Evolutionary conservation across 2,888 invertebrate genomes (phyloP), one percentile per base, ranked within the genome.

Genomic region (Cenopis cana): DNA sequence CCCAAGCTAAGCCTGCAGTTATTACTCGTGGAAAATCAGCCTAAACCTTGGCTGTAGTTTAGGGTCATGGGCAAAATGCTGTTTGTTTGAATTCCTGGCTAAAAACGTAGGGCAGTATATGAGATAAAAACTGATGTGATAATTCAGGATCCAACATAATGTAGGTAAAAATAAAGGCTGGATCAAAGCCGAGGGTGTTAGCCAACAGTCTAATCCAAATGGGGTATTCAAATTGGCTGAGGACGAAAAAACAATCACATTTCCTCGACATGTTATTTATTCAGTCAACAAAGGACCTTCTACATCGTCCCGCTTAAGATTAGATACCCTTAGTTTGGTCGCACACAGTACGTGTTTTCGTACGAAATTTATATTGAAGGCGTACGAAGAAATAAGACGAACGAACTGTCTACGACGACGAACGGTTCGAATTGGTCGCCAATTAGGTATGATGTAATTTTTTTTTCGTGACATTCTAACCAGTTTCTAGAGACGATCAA

Each of bases 191-290:
- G 36, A 20, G 62, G 20, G 33, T 14, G 36, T 36, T 8, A 14
- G 62, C 24, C 24, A 36, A 52, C 20, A 36, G 24, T 36, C 36
- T 33, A 52, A 33, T 62, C 29, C 33, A 38, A 64, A 36, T 64
- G 24, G 38, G 38, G 14, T n/a, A 50, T 54, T 64, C 52, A 38
- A 64, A 64, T 52, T 64, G 11, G 10, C 38, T 52, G n/a, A 38
- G 24, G 38, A 24, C 36, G n/a, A 64, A 64, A 64, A 64, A 52
- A 52, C 50, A 50, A 62, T 18, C 52, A 38, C 52, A 38, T 54
- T 38, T 54, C n/a, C 52, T 38, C 38, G 52, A 64, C 38, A 54
- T 54, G n/a, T 29, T 60, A 20, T 62, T 50, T 64, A 24, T n/a
- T 64, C 20, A 64, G 52, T 54, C 52, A 38, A 64, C 38, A 64